Conservation (phyloP, 2,797 vertebrate species). For the Sebastes steindachneri region DNA sequence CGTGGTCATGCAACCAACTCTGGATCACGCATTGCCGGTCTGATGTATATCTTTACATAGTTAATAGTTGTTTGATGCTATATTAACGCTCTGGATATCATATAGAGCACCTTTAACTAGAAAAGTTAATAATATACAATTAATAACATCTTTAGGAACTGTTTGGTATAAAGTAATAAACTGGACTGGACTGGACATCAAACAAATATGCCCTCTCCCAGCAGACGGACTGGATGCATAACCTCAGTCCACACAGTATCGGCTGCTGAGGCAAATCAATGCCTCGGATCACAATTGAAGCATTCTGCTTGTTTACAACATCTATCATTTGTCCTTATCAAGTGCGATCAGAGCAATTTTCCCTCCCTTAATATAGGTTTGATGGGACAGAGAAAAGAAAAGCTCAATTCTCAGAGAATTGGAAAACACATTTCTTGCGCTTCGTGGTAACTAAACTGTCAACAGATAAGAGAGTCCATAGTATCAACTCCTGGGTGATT, state of each 20-base stretch:
- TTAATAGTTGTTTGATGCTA: no score
- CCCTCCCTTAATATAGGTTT: constrained; percentile 82
- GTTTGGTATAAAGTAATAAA: constrained; percentile 1
- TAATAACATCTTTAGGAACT: neutral
- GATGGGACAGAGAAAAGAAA: constrained; percentile 80
- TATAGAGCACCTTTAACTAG: neutral
- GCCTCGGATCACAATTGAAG: constrained; percentile 77
- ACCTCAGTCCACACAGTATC: constrained; percentile 66
- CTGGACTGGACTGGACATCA: neutral
- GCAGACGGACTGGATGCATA: constrained; percentile 52
- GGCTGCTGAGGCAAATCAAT: constrained; percentile 68
- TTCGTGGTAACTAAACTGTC: constrained; percentile 86
- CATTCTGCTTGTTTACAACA: constrained; percentile 80
- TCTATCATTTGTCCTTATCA: constrained; percentile 84
- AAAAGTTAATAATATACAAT: neutral
- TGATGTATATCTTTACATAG: no score
- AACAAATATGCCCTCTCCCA: constrained; percentile 12
- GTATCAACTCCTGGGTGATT: constrained; percentile 81
- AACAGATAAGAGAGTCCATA: constrained; percentile 84
- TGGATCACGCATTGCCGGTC: no score
- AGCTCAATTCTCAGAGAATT: constrained; percentile 82
- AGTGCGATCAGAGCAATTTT: constrained; percentile 78
- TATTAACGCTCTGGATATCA: no score
- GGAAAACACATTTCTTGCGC: constrained; percentile 86
- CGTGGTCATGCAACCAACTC: no score